Percentiles rank a stretch among this genome's conserved stretches.
phyloP scores from a whole-genome alignment of 1,140 invertebrate genomes.

The Eufriesea mexicana region DNA sequence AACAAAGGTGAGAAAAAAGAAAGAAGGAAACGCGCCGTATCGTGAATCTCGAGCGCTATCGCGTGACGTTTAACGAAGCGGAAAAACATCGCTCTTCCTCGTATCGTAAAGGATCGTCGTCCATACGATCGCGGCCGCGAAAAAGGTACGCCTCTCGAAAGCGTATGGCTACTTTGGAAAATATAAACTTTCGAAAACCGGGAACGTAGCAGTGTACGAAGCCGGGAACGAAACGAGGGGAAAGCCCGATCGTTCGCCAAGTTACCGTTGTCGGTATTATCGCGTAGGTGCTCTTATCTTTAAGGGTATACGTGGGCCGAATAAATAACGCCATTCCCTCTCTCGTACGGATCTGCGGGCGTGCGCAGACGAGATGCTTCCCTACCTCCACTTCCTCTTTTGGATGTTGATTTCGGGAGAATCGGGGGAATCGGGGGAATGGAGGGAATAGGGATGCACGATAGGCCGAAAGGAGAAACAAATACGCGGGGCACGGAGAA shows the following conservation, averaged over 20 bases:
- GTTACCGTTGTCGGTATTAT: conserved; percentile 3
- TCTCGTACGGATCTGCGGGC: not conserved
- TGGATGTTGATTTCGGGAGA: not conserved
- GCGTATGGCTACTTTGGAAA: too few relatives aligned
- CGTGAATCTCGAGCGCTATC: too few relatives aligned
- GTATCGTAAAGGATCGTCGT: too few relatives aligned
- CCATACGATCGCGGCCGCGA: too few relatives aligned
- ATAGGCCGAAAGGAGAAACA: not conserved
- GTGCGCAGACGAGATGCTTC: not conserved
- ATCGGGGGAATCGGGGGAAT: not conserved
- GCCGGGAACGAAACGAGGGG: not conserved
- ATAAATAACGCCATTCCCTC: not conserved
- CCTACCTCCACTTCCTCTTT: too few relatives aligned
- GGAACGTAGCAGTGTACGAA: too few relatives aligned
- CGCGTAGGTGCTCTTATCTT: not conserved
- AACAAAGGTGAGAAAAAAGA: too few relatives aligned
- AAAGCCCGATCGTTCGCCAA: not conserved
- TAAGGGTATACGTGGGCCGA: not conserved
- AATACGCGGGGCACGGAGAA: not conserved
- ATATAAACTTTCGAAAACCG: not conserved
- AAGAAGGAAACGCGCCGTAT: too few relatives aligned
- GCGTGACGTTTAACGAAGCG: too few relatives aligned
- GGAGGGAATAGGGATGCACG: not conserved
- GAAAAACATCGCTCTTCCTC: too few relatives aligned
- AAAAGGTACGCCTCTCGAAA: too few relatives aligned